phyloP scores from a whole-genome alignment of 2,113 vertebrate species.

The Siniperca chuatsi region DNA sequence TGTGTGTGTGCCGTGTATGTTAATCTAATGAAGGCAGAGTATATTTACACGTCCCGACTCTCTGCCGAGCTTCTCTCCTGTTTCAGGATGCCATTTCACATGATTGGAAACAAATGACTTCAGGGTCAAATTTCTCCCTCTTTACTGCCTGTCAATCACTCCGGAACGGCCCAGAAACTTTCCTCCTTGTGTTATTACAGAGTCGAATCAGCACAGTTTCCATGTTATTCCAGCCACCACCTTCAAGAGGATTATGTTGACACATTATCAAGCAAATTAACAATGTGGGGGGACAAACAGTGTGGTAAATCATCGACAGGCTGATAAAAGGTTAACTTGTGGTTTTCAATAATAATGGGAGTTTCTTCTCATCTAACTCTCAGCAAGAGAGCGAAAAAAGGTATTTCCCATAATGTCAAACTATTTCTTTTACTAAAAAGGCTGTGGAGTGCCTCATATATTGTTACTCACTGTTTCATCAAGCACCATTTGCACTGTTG shows the following conservation, averaged over 20 bases:
- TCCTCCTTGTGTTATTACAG: slow-evolving; percentile 62
- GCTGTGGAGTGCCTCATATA: background rate
- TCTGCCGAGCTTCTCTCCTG: slow-evolving; percentile 63
- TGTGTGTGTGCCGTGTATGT: slow-evolving; percentile 43
- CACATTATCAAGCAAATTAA: slow-evolving; percentile 52
- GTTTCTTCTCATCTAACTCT: background rate
- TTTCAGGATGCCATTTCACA: slow-evolving; percentile 79
- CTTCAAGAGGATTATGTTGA: slow-evolving; percentile 57
- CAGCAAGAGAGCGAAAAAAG: background rate
- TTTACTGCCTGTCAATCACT: slow-evolving; percentile 78
- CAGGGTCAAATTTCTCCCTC: slow-evolving; percentile 72
- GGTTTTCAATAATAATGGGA: background rate
- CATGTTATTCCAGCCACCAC: slow-evolving; percentile 68
- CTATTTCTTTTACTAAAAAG: background rate
- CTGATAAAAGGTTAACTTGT: slow-evolving; percentile 36
- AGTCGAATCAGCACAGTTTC: slow-evolving; percentile 59
- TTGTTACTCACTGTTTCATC: background rate
- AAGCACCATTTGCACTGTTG: background rate
- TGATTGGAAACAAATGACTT: slow-evolving; percentile 84
- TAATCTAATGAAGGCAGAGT: slow-evolving; percentile 81
- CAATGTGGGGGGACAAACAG: background rate
- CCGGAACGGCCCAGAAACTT: slow-evolving; percentile 28
- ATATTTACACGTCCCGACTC: slow-evolving; percentile 73
- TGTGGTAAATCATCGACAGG: slow-evolving; percentile 28
- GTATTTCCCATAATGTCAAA: background rate